These are phyloP conservation scores for Halcyon badia DNA, from an alignment of 2,797 vertebrate species.

Conservation along the genomic window DNA sequence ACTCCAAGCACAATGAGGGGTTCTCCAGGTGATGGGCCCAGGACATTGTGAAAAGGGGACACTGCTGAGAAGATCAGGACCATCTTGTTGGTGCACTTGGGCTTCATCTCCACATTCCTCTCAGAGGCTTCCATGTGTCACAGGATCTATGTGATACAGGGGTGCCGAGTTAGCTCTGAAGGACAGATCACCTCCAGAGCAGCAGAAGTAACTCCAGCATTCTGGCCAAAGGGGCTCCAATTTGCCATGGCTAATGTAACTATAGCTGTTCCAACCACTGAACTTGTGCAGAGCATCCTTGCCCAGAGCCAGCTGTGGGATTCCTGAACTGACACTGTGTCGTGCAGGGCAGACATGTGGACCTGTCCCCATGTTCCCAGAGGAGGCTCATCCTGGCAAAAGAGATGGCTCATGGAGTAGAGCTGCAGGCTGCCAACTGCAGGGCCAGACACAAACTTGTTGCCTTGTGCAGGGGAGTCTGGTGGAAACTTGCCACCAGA, in stretches of 20 bases:
- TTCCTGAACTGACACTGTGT: neutral
- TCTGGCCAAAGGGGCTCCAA: neutral
- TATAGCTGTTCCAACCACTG: neutral
- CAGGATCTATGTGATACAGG: neutral
- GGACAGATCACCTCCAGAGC: neutral
- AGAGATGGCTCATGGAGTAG: neutral
- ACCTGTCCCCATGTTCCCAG: neutral
- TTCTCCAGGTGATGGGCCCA: neutral
- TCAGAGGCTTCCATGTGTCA: neutral
- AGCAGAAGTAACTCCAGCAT: neutral
- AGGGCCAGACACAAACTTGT: neutral
- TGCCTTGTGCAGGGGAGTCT: neutral
- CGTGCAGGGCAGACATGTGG: neutral
- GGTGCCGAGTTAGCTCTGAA: neutral
- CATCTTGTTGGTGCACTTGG: neutral
- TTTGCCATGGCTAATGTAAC: neutral
- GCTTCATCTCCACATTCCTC: rapidly evolving
- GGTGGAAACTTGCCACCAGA: neutral
- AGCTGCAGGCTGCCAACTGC: neutral
- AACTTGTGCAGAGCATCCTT: neutral
- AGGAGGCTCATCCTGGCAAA: neutral
- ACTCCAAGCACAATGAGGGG: neutral
- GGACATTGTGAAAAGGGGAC: too few species aligned
- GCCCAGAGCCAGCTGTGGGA: neutral
- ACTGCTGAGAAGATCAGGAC: neutral